These are phyloP conservation scores for Muscicapa striata DNA, from an alignment of 2,797 vertebrate genomes.

Conservation along the genomic window DNA sequence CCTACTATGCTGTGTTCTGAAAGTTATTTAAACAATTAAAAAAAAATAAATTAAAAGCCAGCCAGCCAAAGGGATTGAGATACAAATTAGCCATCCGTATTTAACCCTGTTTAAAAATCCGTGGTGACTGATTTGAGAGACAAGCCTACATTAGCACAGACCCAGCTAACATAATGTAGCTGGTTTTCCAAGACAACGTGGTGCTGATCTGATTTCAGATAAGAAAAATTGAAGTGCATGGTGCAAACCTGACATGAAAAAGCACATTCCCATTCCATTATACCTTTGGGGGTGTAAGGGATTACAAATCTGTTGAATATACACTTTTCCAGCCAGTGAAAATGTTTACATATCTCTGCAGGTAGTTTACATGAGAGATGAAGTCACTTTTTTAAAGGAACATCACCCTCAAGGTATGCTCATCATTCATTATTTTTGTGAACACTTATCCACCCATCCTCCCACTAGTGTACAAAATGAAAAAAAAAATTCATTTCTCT, in stretches of 20 bases:
- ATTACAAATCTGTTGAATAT: neutral
- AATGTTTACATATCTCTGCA: neutral
- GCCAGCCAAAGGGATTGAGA: neutral
- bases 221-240: fast-evolving
- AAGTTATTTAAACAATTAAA: neutral
- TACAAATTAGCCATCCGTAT: neutral
- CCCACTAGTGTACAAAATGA: neutral
- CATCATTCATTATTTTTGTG: neutral
- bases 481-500: neutral
- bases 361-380: neutral
- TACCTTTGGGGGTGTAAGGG: neutral
- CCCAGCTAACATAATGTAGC: neutral
- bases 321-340: neutral
- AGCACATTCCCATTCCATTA: neutral
- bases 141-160: neutral
- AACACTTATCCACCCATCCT: neutral
- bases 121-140: neutral
- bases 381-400: neutral
- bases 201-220: neutral
- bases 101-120: neutral
- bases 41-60: neutral
- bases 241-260: neutral
- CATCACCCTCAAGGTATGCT: neutral
- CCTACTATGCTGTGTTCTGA: neutral
- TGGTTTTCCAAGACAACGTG: neutral